Evolutionary conservation across 2,888 invertebrate species (phyloP).

Genomic region (Noctuana brunneofusca): DNA sequence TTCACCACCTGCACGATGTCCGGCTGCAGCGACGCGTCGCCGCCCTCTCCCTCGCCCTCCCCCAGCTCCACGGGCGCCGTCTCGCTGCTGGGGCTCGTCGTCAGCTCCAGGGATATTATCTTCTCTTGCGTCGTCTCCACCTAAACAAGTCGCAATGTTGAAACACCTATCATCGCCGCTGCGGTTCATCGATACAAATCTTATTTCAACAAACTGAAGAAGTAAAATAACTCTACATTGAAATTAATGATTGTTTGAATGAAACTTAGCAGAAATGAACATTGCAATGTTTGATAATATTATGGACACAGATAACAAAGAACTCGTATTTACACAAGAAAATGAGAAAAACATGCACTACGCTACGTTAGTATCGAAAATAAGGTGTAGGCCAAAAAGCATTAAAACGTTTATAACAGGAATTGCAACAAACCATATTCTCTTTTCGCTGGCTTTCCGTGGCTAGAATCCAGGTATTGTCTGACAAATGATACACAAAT

Average conservation of each 20-base stretch:
- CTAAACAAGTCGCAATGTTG: constrained; percentile 63
- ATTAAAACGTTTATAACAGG: constrained; percentile 46
- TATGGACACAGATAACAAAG: not conserved
- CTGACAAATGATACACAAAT: constrained; percentile 79
- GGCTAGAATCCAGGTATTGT: constrained; percentile 81
- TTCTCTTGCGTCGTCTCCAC: constrained; percentile 96
- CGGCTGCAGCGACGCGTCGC: constrained; percentile 78
- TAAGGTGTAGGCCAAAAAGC: constrained; percentile 31
- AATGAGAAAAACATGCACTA: constrained; percentile 29
- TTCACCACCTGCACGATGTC: constrained; percentile 81
- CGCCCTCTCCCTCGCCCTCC: constrained; percentile 66
- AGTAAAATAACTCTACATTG: not conserved
- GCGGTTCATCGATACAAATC: not conserved
- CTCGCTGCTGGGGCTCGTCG: constrained; percentile 85
- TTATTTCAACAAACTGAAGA: not conserved
- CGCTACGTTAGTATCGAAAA: constrained; percentile 29
- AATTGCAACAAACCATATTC: constrained; percentile 76
- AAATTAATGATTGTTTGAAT: not conserved
- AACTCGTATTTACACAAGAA: constrained; percentile 20
- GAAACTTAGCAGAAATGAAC: constrained; percentile 2
- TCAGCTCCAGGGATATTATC: constrained; percentile 94
- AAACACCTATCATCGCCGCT: not conserved
- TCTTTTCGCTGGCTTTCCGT: constrained; percentile 70
- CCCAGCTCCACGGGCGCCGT: constrained; percentile 76
- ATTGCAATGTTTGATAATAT: constrained; percentile 1